Base-by-base conservation (phyloP, 2,888 invertebrate species). In the Fragum whitleyi region DNA sequence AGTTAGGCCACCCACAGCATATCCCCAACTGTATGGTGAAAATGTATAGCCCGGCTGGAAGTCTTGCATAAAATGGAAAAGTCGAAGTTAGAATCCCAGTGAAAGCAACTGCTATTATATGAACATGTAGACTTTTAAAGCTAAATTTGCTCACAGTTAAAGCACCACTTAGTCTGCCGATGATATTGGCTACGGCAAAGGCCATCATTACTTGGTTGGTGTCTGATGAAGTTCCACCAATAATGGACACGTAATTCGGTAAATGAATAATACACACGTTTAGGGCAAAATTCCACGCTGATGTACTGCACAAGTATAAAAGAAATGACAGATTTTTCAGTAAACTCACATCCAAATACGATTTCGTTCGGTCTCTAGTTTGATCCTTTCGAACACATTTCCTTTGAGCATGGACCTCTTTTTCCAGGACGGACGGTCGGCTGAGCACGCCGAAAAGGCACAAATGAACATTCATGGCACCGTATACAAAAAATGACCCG, bases 371-470 rank as follows among this genome's bases (percentile, higher is more conserved):
- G 6, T 67, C 53, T 36, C 70, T 23, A 0, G 29, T 19, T 26
- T 59, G 57, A 7, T 32, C 32, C 28, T 55, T 55, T 16, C 71
- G 57, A 6, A 36, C 57, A 19, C 36, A n/a, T 16, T 47, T 21
- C 6, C 57, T 57, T 29, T 74, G 32, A 21, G 36, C 53, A n/a
- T 72, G 74, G 26, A 80, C 61, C 28, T 76, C 59, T 26, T 39
- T 57, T 53, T 88, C 86, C 1, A 85, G n/a, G 0, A 59, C 59
- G 16, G 85, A 83, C 0, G 86, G 85, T 51, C 73, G 77, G 55
- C 84, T 74, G 11, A 86, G 57, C 47, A 80, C 65, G 2, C 83
- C 86, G 61, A 84, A 71, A 2, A 86, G 79, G 72, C 83, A 83
- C 55, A 79, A 72, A 16, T 88, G 88, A 14, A 81, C 79, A 23